A percentile compares a stretch with the other conserved stretches of the same genome.
phyloP scores from a whole-genome alignment of 2,888 invertebrate species.

The Limnephilus rhombicus region DNA sequence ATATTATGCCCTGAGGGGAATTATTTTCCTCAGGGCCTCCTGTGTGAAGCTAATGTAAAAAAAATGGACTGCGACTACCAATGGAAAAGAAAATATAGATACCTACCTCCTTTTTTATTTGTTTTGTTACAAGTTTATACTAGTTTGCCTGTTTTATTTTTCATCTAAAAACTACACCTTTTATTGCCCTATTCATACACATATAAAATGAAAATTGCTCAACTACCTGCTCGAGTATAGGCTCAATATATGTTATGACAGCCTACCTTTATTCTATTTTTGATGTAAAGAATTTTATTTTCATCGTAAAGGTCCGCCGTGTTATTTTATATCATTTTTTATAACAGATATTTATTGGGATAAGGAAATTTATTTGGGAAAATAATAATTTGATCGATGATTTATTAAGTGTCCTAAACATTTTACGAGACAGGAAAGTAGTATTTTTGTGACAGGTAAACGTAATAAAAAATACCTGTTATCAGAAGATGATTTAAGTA shows the following conservation, averaged over 20 bases:
- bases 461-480: not conserved
- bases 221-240: not conserved
- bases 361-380: not conserved
- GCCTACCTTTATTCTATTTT: not conserved
- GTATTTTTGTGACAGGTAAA: not conserved
- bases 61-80: too few species aligned
- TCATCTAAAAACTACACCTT: not conserved
- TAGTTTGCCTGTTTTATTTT: not conserved
- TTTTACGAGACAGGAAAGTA: not conserved
- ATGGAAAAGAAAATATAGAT: too few species aligned
- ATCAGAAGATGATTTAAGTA: not conserved
- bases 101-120: too few species aligned
- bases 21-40: too few species aligned
- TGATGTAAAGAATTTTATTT: not conserved
- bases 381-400: not conserved
- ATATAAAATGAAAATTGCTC: not conserved
- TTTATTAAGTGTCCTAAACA: not conserved
- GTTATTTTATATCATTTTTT: not conserved
- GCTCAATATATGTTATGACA: not conserved
- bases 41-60: too few species aligned
- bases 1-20: too few species aligned
- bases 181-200: not conserved
- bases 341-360: not conserved
- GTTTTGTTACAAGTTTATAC: not conserved
- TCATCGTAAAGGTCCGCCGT: not conserved